Conservation (phyloP, 1,140 invertebrate genomes). For the Asobara japonica region DNA sequence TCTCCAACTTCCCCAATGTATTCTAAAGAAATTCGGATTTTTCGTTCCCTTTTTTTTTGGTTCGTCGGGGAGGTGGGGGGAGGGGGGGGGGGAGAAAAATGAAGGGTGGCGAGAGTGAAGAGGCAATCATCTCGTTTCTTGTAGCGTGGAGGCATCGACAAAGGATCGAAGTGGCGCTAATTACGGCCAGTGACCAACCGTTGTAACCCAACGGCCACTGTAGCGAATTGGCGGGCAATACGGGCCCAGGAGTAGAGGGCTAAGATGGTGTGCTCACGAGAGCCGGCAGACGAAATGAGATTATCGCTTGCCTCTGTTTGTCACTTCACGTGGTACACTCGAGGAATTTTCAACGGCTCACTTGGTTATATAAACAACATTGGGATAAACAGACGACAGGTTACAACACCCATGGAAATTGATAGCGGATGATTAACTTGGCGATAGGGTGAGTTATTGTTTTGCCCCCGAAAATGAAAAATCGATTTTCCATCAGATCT, state of each 20-base stretch:
- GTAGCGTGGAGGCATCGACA: conserved; percentile 32
- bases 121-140: conserved; percentile 37
- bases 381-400: conserved; percentile 13
- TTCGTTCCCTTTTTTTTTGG: background rate
- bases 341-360: background rate
- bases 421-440: conserved; percentile 7
- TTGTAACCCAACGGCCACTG: conserved; percentile 22
- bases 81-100: conserved; percentile 2
- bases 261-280: background rate
- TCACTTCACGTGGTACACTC: background rate
- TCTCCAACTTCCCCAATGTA: background rate
- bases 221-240: conserved; percentile 33
- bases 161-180: conserved; percentile 44
- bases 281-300: conserved; percentile 24
- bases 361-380: conserved; percentile 12
- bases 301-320: conserved; percentile 20
- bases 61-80: too few species aligned
- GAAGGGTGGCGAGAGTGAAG: background rate
- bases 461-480: too few species aligned
- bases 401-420: conserved; percentile 25
- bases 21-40: background rate
- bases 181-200: conserved; percentile 28
- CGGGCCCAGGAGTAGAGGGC: background rate
- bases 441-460: background rate
- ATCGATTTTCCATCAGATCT: too few species aligned